A percentile compares a stretch with the other conserved stretches of the same genome.
phyloP scores from a whole-genome alignment of 2,113 vertebrate genomes.

The Chloebia gouldiae region DNA sequence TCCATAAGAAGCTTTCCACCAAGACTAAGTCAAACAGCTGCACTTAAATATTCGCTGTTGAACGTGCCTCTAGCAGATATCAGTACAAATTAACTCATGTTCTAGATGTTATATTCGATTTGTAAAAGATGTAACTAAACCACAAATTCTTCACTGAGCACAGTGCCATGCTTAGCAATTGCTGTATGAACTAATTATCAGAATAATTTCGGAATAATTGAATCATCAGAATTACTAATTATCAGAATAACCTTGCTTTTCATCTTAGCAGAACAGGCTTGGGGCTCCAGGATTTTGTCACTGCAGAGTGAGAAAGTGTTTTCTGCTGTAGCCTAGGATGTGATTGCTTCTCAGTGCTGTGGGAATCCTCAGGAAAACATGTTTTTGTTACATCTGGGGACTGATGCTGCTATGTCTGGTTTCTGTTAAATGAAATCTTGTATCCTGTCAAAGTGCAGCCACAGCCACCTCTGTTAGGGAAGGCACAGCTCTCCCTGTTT shows the following conservation, averaged over 20 bases:
- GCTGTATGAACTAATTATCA: background rate
- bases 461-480: background rate
- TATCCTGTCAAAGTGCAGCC: background rate
- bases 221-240: background rate
- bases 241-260: background rate
- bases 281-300: background rate
- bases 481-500: background rate
- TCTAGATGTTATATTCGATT: background rate
- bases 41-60: background rate
- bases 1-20: background rate
- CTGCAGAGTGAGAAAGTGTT: background rate
- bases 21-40: background rate
- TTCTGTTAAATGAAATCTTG: background rate
- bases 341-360: background rate
- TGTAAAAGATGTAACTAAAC: background rate
- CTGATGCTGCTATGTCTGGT: background rate
- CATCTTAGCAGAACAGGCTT: background rate
- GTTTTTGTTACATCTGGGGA: background rate
- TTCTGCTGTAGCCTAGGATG: background rate
- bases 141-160: background rate
- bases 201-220: background rate
- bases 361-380: conserved; percentile 20
- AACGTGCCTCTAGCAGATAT: background rate
- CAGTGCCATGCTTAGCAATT: background rate
- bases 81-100: background rate